Evolutionary conservation across 1,140 invertebrate species (phyloP), one percentile per base, ranked within the genome.

Genomic region (Heliconius hewitsoni): DNA sequence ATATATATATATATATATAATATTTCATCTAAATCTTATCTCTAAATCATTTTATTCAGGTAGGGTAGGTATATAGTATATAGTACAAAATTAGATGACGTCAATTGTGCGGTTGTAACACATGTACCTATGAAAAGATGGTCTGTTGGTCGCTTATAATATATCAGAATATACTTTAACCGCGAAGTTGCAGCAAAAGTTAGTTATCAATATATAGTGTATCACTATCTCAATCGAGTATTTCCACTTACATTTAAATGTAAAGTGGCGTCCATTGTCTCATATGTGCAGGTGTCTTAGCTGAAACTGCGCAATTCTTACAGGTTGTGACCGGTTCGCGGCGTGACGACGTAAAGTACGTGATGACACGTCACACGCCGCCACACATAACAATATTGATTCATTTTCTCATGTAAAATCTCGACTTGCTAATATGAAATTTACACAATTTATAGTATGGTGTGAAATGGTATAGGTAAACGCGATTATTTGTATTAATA

Each of bases 261-360:
- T 9, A 23, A 23, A 57, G 55, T 57, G 23, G 60, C 60, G n/a
- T 57, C 60, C 60, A 66, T 66, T 66, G 60, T 66, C n/a, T 57
- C n/a, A 9, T 3, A n/a, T 8, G 18, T 57, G 8, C n/a, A 57
- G 9, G 19, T 57, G 3, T 66, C 60, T 66, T 16, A 13, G n/a
- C 60, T 27, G 60, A 66, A 66, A 66, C 60, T 66, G 60, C 60
- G 60, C 60, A 66, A 66, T 66, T 16, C 60, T 66, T 66, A 66
- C 60, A 66, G 60, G 60, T 30, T 30, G 60, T 30, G 27, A 66
- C 60, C 27, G 27, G 60, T 66, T 66, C 60, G 9, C 1, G 60
- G 3, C 60, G 60, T 66, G 23, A 66, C 23, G 60, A 4, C 60
- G 34, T 5, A 37, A 37, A 37, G 55, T n/a, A 8, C 8, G 5